A percentile compares a stretch with the other conserved stretches of the same genome.
These are phyloP conservation scores for Astreopora myriophthalma DNA, from an alignment of 64 coral and sea anemone genomes.

Conservation along the genomic window DNA sequence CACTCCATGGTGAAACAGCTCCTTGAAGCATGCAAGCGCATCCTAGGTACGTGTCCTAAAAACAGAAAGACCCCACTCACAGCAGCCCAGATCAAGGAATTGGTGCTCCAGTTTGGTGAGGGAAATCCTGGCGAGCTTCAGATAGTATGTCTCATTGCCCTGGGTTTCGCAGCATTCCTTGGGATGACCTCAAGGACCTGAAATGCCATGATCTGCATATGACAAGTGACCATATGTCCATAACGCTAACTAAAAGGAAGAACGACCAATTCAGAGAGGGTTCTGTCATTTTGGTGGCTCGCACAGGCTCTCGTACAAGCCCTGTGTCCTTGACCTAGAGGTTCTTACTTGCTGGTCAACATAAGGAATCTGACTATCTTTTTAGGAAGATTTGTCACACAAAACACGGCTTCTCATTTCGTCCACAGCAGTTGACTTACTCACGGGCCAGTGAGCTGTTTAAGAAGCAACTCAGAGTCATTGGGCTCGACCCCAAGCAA, in stretches of 20 bases:
- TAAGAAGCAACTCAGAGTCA: not conserved
- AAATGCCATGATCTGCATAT: not conserved
- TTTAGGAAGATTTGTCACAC: slow-evolving; percentile 7
- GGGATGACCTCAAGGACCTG: slow-evolving; percentile 1
- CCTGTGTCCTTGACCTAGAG: not conserved
- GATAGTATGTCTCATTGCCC: not conserved
- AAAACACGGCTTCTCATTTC: not conserved
- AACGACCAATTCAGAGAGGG: not conserved
- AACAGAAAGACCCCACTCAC: too few relatives aligned
- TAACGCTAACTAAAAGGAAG: too few relatives aligned
- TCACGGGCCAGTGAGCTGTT: not conserved
- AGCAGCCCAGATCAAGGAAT: too few relatives aligned
- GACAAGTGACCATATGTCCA: too few relatives aligned
- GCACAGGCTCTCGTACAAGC: not conserved
- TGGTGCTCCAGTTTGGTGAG: too few relatives aligned
- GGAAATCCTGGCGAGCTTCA: not conserved
- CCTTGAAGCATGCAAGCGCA: too few relatives aligned
- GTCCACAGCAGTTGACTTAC: not conserved
- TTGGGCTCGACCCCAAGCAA: not conserved
- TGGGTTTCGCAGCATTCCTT: not conserved
- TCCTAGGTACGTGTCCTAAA: too few relatives aligned
- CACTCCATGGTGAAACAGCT: too few relatives aligned
- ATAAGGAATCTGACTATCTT: not conserved
- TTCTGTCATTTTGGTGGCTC: not conserved
- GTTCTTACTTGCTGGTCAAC: not conserved